These are phyloP conservation scores for Lasiurus cinereus DNA, from an alignment of 2,113 vertebrate genomes.

Conservation along the genomic window DNA sequence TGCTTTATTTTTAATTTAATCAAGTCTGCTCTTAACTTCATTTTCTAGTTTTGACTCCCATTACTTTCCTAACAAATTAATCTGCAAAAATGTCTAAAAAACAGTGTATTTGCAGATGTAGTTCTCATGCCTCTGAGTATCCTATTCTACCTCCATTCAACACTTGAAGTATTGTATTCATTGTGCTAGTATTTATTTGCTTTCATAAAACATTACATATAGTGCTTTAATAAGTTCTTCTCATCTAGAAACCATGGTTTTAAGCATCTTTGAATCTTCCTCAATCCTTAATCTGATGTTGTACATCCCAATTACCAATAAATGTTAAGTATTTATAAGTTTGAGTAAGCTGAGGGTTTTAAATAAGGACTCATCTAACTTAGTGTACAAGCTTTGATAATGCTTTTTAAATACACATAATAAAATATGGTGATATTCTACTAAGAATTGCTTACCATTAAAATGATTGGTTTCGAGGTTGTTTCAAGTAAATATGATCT, in stretches of 20 bases:
- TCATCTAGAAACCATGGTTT: constrained; percentile 25
- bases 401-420: not conserved
- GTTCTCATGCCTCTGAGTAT: not conserved
- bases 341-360: constrained; percentile 18
- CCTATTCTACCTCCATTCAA: not conserved
- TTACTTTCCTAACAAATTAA: constrained; percentile 14
- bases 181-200: not conserved
- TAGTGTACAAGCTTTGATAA: not conserved
- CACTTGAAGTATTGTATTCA: not conserved
- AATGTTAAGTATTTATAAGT: not conserved
- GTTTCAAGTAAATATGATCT: constrained; percentile 8
- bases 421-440: not conserved
- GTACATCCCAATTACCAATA: not conserved
- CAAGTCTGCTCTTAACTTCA: constrained; percentile 19
- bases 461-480: not conserved
- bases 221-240: not conserved
- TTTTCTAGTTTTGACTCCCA: constrained; percentile 20
- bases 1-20: not conserved
- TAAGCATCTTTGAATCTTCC: constrained; percentile 9
- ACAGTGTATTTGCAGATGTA: not conserved
- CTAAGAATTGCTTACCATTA: constrained; percentile 12
- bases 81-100: constrained; percentile 15
- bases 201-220: not conserved
- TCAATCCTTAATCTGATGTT: not conserved
- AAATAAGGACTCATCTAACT: not conserved